Conservation (phyloP, 2,113 vertebrate species). For the Anolis sagrei region DNA sequence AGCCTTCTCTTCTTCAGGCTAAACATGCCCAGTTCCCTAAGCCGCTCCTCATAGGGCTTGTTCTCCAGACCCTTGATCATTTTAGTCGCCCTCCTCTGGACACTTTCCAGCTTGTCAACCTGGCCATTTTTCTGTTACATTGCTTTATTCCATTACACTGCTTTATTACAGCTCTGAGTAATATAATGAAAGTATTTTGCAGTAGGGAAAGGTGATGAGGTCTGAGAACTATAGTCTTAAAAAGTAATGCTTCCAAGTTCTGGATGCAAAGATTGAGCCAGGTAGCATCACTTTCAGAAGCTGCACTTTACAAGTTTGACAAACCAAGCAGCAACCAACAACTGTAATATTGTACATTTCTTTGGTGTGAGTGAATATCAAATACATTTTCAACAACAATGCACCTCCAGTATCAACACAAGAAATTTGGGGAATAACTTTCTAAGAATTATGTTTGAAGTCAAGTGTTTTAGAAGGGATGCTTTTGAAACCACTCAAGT, state of each 20-base stretch:
- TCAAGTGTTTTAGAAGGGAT: neutral
- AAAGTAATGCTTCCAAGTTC: neutral
- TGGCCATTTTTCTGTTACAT: neutral
- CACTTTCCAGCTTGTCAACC: too few relatives aligned
- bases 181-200: neutral
- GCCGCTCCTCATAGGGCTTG: too few relatives aligned
- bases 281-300: neutral
- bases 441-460: neutral
- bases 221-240: neutral
- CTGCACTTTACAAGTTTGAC: neutral
- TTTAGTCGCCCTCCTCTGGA: too few relatives aligned
- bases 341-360: neutral
- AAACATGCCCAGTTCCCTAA: too few relatives aligned
- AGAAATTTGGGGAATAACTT: neutral
- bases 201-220: neutral
- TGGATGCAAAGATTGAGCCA: neutral
- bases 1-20: too few relatives aligned
- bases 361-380: neutral
- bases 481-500: neutral
- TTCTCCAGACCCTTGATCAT: too few relatives aligned
- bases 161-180: neutral
- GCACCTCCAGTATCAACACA: neutral
- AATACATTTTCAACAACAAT: rapidly evolving
- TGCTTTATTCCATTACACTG: neutral
- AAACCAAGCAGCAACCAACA: neutral